These are phyloP conservation scores for Panthera uncia DNA, from an alignment of 2,113 vertebrate species.

Conservation along the genomic window DNA sequence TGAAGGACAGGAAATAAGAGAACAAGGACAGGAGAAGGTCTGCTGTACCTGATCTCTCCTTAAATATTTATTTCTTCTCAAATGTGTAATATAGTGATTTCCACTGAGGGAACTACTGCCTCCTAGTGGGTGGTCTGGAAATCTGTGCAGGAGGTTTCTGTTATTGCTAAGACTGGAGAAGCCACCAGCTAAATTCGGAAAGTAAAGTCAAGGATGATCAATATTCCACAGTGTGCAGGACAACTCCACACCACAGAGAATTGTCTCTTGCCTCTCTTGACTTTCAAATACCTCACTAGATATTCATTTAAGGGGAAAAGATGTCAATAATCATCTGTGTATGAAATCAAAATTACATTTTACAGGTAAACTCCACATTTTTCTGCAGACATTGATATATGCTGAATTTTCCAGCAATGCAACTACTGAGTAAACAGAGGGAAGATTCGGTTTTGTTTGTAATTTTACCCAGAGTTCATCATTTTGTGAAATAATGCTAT, in stretches of 20 bases:
- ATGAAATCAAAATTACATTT: background rate
- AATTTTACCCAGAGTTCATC: background rate
- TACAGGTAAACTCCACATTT: background rate
- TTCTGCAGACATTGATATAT: background rate
- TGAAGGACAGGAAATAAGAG: background rate
- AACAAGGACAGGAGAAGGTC: background rate
- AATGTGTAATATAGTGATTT: background rate
- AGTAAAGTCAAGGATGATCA: background rate
- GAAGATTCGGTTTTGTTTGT: background rate
- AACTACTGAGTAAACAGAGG: background rate
- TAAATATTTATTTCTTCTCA: background rate
- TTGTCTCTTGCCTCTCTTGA: background rate
- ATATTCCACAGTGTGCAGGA: background rate
- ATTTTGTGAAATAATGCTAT: background rate
- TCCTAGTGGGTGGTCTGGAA: background rate
- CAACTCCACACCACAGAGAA: background rate
- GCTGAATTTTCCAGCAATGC: background rate
- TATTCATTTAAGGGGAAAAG: background rate
- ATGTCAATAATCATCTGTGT: background rate
- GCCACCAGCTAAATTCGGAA: background rate
- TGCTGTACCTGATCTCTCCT: background rate
- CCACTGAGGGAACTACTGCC: background rate
- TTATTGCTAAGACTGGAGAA: background rate
- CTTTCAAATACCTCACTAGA: background rate
- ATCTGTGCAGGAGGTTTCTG: background rate